phyloP scores from a whole-genome alignment of 2,888 invertebrate species.

The Tachina fera region DNA sequence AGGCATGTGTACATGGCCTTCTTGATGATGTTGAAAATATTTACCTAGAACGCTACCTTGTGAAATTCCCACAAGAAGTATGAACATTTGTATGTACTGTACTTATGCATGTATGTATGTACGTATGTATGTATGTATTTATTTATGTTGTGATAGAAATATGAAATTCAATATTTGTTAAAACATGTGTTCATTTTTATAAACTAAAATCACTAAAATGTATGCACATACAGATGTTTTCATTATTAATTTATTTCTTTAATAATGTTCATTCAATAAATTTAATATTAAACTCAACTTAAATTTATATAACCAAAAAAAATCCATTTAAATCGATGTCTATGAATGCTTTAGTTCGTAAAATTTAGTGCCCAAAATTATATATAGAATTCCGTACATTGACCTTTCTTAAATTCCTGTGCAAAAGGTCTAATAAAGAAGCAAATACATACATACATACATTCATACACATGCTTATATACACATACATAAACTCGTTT shows the following conservation, averaged over 20 bases:
- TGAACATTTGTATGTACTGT: no score
- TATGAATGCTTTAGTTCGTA: background rate
- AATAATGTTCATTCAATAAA: background rate
- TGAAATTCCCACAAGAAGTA: conserved; percentile 9
- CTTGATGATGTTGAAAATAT: background rate
- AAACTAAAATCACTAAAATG: no score
- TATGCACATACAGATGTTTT: no score
- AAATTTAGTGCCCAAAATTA: conserved; percentile 32
- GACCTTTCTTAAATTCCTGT: conserved; percentile 22
- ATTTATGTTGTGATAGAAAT: no score
- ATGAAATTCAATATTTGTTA: no score
- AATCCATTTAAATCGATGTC: conserved; percentile 1
- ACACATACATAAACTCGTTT: background rate
- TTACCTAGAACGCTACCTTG: background rate
- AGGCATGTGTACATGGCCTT: no score
- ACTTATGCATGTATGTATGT: no score
- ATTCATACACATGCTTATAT: background rate
- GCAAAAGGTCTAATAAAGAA: conserved; percentile 25
- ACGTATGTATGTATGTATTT: no score
- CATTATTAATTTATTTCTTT: background rate
- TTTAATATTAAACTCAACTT: conserved; percentile 20
- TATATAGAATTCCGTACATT: conserved; percentile 32
- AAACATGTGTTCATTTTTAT: no score
- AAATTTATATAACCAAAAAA: conserved; percentile 1
- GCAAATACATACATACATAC: background rate